Percentiles rank a stretch among this genome's conserved stretches.
Conservation (phyloP, 2,113 vertebrate genomes). For the Acanthisitta chloris region DNA sequence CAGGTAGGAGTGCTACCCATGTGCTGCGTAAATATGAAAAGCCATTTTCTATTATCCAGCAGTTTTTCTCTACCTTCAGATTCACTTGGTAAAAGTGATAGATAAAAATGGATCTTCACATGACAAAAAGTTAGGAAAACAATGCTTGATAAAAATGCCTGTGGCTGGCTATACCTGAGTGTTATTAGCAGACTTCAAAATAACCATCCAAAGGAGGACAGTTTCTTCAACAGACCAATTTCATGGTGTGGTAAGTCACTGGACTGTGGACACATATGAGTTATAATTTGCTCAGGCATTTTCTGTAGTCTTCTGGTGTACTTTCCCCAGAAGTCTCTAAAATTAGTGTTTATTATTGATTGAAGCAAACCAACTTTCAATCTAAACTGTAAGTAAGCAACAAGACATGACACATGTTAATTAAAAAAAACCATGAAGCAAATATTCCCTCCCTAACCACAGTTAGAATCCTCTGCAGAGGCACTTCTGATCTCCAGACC, state of each 20-base stretch:
- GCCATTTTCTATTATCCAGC: not conserved
- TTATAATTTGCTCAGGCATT: not conserved
- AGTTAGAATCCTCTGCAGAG: not conserved
- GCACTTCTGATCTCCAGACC: not conserved
- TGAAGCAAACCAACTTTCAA: not conserved
- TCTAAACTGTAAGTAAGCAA: not conserved
- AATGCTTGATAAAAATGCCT: not conserved
- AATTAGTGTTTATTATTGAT: not conserved
- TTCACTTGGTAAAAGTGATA: not conserved
- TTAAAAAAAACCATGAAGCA: not conserved
- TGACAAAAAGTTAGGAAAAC: not conserved
- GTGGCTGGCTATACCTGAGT: not conserved
- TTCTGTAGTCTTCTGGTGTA: not conserved
- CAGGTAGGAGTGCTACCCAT: not conserved
- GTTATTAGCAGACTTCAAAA: not conserved
- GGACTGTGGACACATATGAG: not conserved
- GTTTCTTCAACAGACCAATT: not conserved
- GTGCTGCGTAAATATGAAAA: not conserved
- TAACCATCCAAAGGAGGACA: not conserved
- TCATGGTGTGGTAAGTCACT: not conserved
- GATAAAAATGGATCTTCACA: not conserved
- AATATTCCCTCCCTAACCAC: not conserved
- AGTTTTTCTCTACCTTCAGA: not conserved
- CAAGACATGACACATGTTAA: accelerated
- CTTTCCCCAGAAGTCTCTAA: not conserved